Evolutionary conservation across 23 tunicate species (phyloP).

Genomic region (Botrylloides violaceus): DNA sequence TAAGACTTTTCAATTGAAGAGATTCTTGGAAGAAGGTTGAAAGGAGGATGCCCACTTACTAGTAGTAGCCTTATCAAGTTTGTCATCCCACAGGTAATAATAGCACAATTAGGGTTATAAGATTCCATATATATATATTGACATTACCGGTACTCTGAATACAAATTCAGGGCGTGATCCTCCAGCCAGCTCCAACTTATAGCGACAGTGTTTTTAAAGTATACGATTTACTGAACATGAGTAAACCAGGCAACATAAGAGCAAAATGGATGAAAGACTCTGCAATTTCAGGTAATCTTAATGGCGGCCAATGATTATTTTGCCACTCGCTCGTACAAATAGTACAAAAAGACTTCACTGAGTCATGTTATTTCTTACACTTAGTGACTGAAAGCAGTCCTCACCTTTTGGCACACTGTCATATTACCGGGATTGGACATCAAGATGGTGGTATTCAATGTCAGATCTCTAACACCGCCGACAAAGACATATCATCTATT

Average conservation of each 20-base stretch:
- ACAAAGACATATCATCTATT: slow-evolving; percentile 24
- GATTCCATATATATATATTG: too few species aligned
- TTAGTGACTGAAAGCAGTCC: not conserved
- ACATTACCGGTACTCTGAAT: too few species aligned
- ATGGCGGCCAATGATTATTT: too few species aligned
- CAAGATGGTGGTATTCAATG: slow-evolving; percentile 66
- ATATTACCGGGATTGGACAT: slow-evolving; percentile 38
- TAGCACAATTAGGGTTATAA: too few species aligned
- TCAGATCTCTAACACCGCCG: slow-evolving; percentile 19
- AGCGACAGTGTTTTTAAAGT: not conserved
- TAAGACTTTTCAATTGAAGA: slow-evolving; percentile 5
- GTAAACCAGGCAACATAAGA: not conserved
- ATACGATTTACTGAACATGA: not conserved
- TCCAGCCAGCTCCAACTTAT: not conserved
- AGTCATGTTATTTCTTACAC: not conserved
- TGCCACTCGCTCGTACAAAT: too few species aligned
- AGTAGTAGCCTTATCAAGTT: not conserved
- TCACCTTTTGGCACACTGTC: slow-evolving; percentile 37
- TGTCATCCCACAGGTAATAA: not conserved
- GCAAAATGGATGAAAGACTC: not conserved
- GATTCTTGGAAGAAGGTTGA: slow-evolving; percentile 1
- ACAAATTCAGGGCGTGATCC: too few species aligned
- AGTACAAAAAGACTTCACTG: too few species aligned
- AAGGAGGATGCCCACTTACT: slow-evolving; percentile 14
- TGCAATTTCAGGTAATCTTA: too few species aligned